Base-by-base conservation (phyloP, 2,888 invertebrate genomes). In the Tiliacea aurago region DNA sequence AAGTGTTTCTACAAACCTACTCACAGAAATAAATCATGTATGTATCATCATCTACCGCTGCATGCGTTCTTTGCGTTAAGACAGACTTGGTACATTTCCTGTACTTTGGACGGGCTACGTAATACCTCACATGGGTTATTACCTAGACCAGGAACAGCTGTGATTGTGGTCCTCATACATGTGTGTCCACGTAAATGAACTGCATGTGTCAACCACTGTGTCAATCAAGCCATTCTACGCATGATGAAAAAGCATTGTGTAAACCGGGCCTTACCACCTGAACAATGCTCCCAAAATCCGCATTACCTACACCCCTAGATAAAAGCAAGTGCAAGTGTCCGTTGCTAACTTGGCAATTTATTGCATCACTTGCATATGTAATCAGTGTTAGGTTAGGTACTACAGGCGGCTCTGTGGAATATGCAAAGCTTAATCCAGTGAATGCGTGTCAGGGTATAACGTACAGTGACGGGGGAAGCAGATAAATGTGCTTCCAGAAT, bases 391-490 rank as follows among this genome's bases (percentile, higher is more conserved):
- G 83, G 84, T 78, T 81, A 82, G 86, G 71, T 83, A 69, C 84
- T 75, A 74, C 80, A 80, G 79, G 79, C 76, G 84, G 82, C 83
- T 72, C 70, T 81, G 84, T 89, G 84, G 91, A 93, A 92, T 93
- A 93, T 93, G 91, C 93, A 91, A 89, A 92, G 91, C 90, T 90
- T 93, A 92, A 92, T 93, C 91, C 90, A 85, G 89, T 87, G 86
- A 89, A 90, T 90, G 90, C 89, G 87, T 90, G 88, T 89, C 89
- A 87, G 83, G 80, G 86, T 87, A 85, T 86, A 89, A 86, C 84
- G 82, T 84, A 86, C 84, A 82, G 79, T 84, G 86, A 84, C 86
- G 77, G 64, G 62, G 49, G 72, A 58, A 62, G 41, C 69, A 73
- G 86, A 84, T 84, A 80, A 84, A 86, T 84, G 84, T 73, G 73